phyloP scores from a whole-genome alignment of 2,113 vertebrate genomes.

The Nannobrachium achirus region DNA sequence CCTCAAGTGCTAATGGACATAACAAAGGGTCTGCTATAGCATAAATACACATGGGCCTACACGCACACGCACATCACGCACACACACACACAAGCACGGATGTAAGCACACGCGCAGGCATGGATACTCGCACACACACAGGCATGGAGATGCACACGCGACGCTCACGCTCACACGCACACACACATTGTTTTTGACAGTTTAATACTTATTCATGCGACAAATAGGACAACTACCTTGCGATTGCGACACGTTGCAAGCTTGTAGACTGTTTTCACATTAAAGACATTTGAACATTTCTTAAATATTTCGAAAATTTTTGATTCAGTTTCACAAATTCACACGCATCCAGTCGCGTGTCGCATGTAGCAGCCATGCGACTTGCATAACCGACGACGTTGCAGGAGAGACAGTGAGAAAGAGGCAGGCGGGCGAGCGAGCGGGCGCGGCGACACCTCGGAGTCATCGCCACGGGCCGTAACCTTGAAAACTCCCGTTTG shows the following conservation, averaged over 20 bases:
- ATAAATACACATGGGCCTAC: conserved; percentile 13
- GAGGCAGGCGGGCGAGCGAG: no score
- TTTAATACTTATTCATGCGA: no score
- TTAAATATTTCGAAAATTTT: no score
- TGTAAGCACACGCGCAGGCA: not conserved
- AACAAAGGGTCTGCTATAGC: conserved; percentile 56
- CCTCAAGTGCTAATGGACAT: conserved; percentile 55
- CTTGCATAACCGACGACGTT: conserved; percentile 41
- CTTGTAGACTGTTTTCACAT: no score
- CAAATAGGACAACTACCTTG: not conserved
- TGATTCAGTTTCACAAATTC: no score
- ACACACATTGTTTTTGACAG: not conserved
- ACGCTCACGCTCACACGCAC: not conserved
- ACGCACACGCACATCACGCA: not conserved
- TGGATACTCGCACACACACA: not conserved
- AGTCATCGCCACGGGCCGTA: conserved; percentile 72
- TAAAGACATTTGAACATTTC: no score
- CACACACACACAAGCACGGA: conserved; percentile 8
- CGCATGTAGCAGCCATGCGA: conserved; percentile 51
- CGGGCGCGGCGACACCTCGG: conserved; percentile 53
- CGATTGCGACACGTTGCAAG: not conserved
- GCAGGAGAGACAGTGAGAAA: conserved; percentile 41
- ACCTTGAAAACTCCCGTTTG: conserved; percentile 84
- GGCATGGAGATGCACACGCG: not conserved
- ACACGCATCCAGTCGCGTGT: conserved; percentile 1